phyloP scores from a whole-genome alignment of 2,888 invertebrate genomes.

The Amphimallon solstitiale region DNA sequence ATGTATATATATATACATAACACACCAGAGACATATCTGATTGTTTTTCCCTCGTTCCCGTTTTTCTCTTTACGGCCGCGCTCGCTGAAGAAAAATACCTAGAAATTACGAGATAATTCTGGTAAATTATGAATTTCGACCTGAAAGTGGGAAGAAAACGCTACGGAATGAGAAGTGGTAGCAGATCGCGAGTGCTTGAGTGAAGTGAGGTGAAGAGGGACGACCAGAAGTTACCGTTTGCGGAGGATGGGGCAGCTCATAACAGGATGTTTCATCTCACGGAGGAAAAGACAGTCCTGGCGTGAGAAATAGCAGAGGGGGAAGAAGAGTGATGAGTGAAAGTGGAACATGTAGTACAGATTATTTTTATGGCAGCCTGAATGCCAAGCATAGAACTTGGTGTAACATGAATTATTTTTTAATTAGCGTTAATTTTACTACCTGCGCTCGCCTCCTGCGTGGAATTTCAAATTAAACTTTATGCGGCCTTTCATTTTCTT shows the following conservation, averaged over 20 bases:
- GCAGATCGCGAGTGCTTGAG: too few species aligned
- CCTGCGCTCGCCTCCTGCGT: background rate
- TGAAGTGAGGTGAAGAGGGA: too few species aligned
- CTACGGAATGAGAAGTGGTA: background rate
- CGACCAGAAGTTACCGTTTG: too few species aligned
- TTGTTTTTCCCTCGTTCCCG: conserved; percentile 3
- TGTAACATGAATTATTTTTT: conserved; percentile 27
- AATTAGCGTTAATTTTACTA: conserved; percentile 23
- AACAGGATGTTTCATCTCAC: too few species aligned
- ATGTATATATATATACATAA: too few species aligned
- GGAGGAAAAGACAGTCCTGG: too few species aligned
- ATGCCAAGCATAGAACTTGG: conserved; percentile 3
- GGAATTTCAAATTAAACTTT: conserved; percentile 23
- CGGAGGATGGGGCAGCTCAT: too few species aligned
- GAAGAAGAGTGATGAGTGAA: too few species aligned
- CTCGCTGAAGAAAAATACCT: conserved; percentile 11
- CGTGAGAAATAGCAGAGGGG: too few species aligned
- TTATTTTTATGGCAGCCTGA: conserved; percentile 6
- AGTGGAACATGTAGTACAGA: too few species aligned
- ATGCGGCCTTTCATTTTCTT: background rate
- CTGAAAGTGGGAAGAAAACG: background rate
- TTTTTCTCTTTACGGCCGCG: background rate
- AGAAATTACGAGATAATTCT: conserved; percentile 26
- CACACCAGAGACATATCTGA: too few species aligned
- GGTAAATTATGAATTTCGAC: conserved; percentile 27